Conservation (phyloP, 2,797 vertebrate species). For the Peromyscus eremicus region DNA sequence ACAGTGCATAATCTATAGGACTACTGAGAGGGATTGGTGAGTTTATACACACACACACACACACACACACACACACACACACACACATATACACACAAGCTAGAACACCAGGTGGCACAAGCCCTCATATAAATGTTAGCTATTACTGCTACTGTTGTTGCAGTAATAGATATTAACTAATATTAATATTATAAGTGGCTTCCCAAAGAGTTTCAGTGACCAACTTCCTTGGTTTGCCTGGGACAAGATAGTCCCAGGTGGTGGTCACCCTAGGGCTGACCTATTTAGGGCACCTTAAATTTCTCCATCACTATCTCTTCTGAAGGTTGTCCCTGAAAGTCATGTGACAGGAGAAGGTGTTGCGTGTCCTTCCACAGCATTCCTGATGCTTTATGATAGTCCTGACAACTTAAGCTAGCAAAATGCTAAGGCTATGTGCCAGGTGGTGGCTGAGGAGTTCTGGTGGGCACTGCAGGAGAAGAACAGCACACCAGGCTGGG, state of each 20-base stretch:
- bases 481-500: not conserved
- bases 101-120: not conserved
- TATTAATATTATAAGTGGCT: not conserved
- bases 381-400: not conserved
- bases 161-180: not conserved
- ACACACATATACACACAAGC: not conserved
- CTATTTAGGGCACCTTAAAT: not conserved
- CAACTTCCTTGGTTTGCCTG: not conserved
- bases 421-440: not conserved
- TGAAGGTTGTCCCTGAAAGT: not conserved
- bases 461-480: not conserved
- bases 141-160: not conserved
- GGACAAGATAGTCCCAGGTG: not conserved
- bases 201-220: not conserved
- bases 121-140: not conserved
- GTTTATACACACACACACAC: no score
- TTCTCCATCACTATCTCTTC: not conserved
- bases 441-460: not conserved
- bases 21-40: not conserved
- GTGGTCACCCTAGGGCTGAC: not conserved
- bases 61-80: no score
- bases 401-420: not conserved
- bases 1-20: not conserved
- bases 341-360: not conserved
- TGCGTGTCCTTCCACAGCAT: not conserved